Evolutionary conservation across 2,888 invertebrate species (phyloP).

Genomic region (Nomada hirtipes): DNA sequence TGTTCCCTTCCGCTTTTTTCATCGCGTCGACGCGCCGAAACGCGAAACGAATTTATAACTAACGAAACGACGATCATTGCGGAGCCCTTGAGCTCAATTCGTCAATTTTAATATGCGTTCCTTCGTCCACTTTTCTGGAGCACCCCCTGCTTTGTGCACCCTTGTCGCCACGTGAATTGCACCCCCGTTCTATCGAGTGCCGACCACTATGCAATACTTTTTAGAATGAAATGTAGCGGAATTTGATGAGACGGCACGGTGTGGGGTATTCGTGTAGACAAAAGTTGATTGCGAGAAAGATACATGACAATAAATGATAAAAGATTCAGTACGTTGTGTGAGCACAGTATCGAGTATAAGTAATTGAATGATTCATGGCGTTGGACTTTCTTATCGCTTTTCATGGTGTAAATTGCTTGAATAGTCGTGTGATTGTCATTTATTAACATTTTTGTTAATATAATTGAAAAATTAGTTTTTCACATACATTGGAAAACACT

Average conservation of each 20-base stretch:
- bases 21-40: conserved; percentile 66
- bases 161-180: conserved; percentile 4
- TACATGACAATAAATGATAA: too few species aligned
- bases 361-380: too few species aligned
- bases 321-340: too few species aligned
- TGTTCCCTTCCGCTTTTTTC: conserved; percentile 1
- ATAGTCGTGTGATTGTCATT: too few species aligned
- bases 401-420: too few species aligned
- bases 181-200: conserved; percentile 30
- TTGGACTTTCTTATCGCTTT: too few species aligned
- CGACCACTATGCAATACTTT: conserved; percentile 25
- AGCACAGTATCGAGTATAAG: too few species aligned
- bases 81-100: conserved; percentile 46
- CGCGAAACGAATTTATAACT: conserved; percentile 81
- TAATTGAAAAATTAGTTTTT: too few species aligned
- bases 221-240: conserved; percentile 29
- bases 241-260: conserved; percentile 35
- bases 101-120: conserved; percentile 62
- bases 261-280: neutral
- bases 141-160: conserved; percentile 21
- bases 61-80: conserved; percentile 44
- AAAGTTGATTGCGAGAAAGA: too few species aligned
- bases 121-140: conserved; percentile 20
- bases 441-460: too few species aligned
- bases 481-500: too few species aligned